A percentile compares a stretch with the other conserved stretches of the same genome.
phyloP scores from a whole-genome alignment of 2,797 vertebrate genomes.

The Helostoma temminkii region DNA sequence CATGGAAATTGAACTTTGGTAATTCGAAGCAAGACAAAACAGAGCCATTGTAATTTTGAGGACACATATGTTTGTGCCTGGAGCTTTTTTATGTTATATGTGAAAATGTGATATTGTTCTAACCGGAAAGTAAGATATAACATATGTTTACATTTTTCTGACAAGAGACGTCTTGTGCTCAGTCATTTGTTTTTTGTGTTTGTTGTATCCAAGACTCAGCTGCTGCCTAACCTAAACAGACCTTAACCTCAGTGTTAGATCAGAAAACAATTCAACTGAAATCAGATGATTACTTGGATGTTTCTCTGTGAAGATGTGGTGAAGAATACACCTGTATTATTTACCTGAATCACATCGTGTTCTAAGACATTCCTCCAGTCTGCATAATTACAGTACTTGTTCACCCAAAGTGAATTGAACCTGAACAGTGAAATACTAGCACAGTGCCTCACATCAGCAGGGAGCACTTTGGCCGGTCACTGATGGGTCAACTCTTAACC shows the following conservation, averaged over 20 bases:
- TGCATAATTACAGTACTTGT: constrained; percentile 34
- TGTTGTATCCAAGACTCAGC: too few relatives aligned
- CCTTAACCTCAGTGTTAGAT: too few relatives aligned
- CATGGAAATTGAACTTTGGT: constrained; percentile 21
- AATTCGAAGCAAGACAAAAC: constrained; percentile 12
- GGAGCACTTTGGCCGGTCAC: constrained; percentile 47
- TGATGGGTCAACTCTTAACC: constrained; percentile 9
- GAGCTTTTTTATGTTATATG: neutral
- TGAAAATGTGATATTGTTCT: neutral
- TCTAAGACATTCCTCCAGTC: constrained; percentile 39
- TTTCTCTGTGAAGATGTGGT: neutral
- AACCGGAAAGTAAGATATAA: neutral
- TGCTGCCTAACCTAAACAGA: too few relatives aligned
- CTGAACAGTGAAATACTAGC: constrained; percentile 20
- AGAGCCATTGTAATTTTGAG: constrained; percentile 21
- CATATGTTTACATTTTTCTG: neutral
- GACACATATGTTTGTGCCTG: constrained; percentile 2
- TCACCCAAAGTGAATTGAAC: constrained; percentile 41
- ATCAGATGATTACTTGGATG: neutral
- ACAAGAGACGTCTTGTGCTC: neutral
- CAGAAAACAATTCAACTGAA: neutral
- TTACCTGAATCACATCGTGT: neutral
- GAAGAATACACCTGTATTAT: constrained; percentile 15
- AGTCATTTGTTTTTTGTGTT: neutral
- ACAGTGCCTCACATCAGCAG: constrained; percentile 41